These are phyloP conservation scores for Cephus pulcher DNA, from an alignment of 2,888 invertebrate species.

Conservation along the genomic window DNA sequence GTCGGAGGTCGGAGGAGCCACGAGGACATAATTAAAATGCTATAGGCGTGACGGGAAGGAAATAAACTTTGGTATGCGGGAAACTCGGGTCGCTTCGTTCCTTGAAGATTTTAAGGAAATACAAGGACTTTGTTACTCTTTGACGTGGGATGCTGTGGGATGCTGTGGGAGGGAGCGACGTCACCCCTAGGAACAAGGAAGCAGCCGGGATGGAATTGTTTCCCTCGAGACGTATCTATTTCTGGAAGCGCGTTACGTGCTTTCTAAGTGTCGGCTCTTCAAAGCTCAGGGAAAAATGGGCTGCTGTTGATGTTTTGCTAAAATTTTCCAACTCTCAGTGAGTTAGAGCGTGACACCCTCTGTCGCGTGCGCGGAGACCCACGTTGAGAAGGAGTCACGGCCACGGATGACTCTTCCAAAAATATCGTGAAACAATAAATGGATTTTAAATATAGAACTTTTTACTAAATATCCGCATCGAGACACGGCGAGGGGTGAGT, in stretches of 20 bases:
- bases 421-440: conserved; percentile 8
- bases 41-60: not conserved
- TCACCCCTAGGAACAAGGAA: not conserved
- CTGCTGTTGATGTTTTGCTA: conserved; percentile 42
- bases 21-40: not conserved
- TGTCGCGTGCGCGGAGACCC: conserved; percentile 5
- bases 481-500: not conserved
- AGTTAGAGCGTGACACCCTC: conserved; percentile 18
- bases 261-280: conserved; percentile 31
- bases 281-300: conserved; percentile 30
- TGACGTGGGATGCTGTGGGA: not conserved
- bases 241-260: conserved; percentile 25
- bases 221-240: conserved; percentile 1
- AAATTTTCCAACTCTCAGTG: conserved; percentile 19
- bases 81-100: not conserved
- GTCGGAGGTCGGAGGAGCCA: not conserved
- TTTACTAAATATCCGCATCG: not conserved
- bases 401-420: not conserved
- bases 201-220: conserved; percentile 3
- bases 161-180: too few relatives aligned
- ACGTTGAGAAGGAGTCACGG: not conserved
- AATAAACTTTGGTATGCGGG: not conserved
- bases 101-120: not conserved
- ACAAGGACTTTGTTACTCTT: not conserved
- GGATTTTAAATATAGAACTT: conserved; percentile 2